A percentile compares a stretch with the other conserved stretches of the same genome.
These are phyloP conservation scores for Morus bassanus DNA, from an alignment of 2,797 vertebrate genomes.

Conservation along the genomic window DNA sequence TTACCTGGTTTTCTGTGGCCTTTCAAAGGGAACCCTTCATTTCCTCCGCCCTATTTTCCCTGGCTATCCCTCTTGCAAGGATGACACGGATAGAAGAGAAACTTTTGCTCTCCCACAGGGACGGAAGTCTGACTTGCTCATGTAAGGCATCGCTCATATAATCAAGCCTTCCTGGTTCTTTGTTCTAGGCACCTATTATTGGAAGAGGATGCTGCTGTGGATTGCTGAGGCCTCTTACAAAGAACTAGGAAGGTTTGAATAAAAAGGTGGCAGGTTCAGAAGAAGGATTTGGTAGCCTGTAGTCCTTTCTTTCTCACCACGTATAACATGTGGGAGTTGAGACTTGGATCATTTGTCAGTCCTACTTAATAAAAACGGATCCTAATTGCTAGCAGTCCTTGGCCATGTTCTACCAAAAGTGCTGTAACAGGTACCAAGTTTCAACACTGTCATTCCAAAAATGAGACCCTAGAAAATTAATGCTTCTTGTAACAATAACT, in stretches of 20 bases:
- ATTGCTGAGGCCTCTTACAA: not conserved
- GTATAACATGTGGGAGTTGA: not conserved
- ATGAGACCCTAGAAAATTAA: fast-evolving
- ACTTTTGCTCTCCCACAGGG: not conserved
- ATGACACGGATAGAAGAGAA: not conserved
- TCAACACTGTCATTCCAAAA: not conserved
- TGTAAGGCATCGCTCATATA: not conserved
- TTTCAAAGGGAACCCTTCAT: not conserved
- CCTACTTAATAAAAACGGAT: fast-evolving
- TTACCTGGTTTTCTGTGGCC: not conserved
- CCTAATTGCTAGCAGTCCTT: not conserved
- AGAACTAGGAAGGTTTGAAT: not conserved
- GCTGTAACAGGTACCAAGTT: not conserved
- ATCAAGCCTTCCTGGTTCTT: not conserved
- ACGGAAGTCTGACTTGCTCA: not conserved
- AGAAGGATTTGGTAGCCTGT: not conserved
- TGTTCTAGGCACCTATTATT: not conserved
- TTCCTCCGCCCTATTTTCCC: slow-evolving; percentile 1
- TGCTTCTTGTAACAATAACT: fast-evolving
- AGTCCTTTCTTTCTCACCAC: not conserved
- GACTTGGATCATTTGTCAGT: not conserved
- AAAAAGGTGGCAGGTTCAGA: not conserved
- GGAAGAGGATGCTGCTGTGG: not conserved
- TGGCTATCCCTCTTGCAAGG: not conserved
- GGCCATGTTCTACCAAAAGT: not conserved